Evolutionary conservation across 2,113 vertebrate genomes (phyloP).

Genomic region (Ornithorhynchus anatinus): DNA sequence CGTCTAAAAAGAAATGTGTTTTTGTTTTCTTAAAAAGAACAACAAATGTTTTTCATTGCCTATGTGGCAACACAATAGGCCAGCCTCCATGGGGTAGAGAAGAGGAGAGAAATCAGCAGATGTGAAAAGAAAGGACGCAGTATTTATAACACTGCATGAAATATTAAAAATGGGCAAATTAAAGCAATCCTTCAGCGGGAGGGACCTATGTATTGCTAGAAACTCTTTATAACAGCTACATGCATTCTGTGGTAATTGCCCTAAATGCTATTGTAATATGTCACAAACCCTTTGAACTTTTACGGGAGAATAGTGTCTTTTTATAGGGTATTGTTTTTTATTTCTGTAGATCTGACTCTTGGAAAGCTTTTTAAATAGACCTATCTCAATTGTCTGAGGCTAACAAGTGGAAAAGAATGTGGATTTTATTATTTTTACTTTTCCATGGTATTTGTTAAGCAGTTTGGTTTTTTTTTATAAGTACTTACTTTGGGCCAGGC

Average conservation of each 20-base stretch:
- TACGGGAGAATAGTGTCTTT: no score
- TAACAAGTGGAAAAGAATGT: no score
- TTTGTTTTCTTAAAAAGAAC: conserved; percentile 30
- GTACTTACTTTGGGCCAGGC: no score
- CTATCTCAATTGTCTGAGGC: no score
- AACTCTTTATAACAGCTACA: neutral
- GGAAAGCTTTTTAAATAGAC: no score
- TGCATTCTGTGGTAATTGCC: neutral
- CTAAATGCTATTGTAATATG: neutral
- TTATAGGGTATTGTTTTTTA: no score
- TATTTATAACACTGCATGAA: conserved; percentile 8
- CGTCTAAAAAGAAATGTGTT: neutral
- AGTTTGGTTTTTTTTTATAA: no score
- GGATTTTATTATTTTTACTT: no score
- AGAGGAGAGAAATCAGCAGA: neutral
- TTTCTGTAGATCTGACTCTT: no score
- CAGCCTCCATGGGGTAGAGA: neutral
- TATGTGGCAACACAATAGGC: conserved; percentile 30
- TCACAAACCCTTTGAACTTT: no score
- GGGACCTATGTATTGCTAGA: neutral
- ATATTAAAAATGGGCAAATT: neutral
- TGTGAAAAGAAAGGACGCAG: neutral
- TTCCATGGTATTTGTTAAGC: no score
- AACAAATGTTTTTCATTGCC: neutral
- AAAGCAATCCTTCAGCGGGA: neutral